Evolutionary conservation across 1,140 invertebrate genomes (phyloP).

Genomic region (Hermetia illucens): DNA sequence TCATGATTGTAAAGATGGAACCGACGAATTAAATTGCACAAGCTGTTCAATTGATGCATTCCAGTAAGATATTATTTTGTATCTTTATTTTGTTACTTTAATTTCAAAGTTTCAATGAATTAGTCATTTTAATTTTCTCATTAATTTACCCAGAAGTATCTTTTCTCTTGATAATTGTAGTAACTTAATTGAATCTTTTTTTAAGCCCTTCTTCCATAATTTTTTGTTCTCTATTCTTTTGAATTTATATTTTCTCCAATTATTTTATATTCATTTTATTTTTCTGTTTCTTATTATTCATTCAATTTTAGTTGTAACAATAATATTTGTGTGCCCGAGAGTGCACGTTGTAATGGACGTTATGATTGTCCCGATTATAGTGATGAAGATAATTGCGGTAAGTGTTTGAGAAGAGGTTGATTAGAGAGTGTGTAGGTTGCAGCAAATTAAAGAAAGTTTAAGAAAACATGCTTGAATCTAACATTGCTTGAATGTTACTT

Average conservation of each 20-base stretch:
- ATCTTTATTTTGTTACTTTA: no score
- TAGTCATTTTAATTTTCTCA: constrained; percentile 1
- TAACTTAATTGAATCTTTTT: no score
- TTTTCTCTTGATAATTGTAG: no score
- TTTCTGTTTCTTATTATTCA: constrained; percentile 1
- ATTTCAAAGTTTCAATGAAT: background rate
- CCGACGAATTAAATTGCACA: constrained; percentile 55
- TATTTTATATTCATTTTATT: background rate
- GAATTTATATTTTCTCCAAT: background rate
- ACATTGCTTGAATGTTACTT: no score
- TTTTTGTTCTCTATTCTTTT: no score
- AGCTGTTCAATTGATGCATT: constrained; percentile 22
- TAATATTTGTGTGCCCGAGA: constrained; percentile 31
- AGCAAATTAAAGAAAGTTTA: no score
- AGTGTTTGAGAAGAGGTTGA: no score
- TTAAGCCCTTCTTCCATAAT: no score
- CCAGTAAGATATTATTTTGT: constrained; percentile 22
- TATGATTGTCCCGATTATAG: constrained; percentile 55
- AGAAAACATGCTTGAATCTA: no score
- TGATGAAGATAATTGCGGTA: constrained; percentile 53
- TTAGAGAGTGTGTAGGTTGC: no score
- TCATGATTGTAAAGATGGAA: constrained; percentile 54
- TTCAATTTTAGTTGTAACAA: constrained; percentile 14
- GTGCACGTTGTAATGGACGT: constrained; percentile 46
- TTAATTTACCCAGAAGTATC: no score